Percentiles rank a stretch among this genome's conserved stretches.
Conservation (phyloP, 1,140 invertebrate genomes). For the Leptestheria dahalacensis region DNA sequence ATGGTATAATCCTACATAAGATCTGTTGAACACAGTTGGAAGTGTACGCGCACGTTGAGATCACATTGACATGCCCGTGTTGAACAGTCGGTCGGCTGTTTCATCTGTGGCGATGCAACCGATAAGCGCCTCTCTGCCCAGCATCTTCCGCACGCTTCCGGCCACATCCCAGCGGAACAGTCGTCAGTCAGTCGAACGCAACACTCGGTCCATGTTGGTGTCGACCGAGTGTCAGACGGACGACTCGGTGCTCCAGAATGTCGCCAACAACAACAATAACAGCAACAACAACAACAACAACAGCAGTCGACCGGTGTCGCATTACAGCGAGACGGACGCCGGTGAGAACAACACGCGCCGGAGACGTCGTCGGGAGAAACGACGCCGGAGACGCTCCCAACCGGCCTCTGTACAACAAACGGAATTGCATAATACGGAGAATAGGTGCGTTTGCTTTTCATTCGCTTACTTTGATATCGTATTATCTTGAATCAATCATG, state of each 20-base stretch:
- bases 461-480: no score
- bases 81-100: no score
- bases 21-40: no score
- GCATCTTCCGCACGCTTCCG: constrained; percentile 9
- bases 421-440: no score
- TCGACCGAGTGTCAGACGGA: constrained; percentile 14
- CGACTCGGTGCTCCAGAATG: background rate
- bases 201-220: constrained; percentile 5
- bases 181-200: background rate
- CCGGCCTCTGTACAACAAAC: no score
- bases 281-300: background rate
- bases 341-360: constrained; percentile 17
- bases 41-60: no score
- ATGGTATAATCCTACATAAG: no score
- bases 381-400: background rate
- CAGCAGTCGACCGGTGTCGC: background rate
- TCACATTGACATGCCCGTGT: no score
- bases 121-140: constrained; percentile 16
- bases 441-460: no score
- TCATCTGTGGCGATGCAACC: constrained; percentile 5
- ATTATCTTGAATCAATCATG: no score
- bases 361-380: constrained; percentile 15
- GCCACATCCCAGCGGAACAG: constrained; percentile 1
- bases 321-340: constrained; percentile 1
- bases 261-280: background rate